phyloP scores from a whole-genome alignment of 1,140 invertebrate genomes.

The Copidosoma floridanum region DNA sequence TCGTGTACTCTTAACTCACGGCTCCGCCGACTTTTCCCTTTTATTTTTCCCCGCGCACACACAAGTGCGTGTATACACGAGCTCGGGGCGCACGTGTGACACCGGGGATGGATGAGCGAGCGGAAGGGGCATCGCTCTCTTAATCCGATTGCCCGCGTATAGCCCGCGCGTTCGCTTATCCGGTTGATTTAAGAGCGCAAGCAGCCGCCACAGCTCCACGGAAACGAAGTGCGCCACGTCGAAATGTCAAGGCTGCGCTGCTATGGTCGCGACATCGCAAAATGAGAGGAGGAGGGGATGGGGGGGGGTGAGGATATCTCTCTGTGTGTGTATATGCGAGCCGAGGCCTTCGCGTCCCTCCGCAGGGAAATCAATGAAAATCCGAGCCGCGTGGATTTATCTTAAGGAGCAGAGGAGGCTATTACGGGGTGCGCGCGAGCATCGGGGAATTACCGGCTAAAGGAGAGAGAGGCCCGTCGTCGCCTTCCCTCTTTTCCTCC shows the following conservation, averaged over 20 bases:
- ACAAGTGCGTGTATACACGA: too few species aligned
- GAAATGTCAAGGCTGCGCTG: not conserved
- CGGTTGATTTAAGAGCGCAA: constrained; percentile 19
- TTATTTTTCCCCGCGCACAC: not conserved
- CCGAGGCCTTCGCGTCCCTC: constrained; percentile 2
- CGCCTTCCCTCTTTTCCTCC: not conserved
- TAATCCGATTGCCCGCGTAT: constrained; percentile 17
- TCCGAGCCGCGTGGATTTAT: constrained; percentile 19
- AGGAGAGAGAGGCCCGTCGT: too few species aligned
- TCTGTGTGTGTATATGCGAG: not conserved
- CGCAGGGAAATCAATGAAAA: constrained; percentile 29
- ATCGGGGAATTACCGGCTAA: constrained; percentile 2
- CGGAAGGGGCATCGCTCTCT: constrained; percentile 10
- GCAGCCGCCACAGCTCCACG: constrained; percentile 2
- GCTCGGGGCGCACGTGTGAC: constrained; percentile 2
- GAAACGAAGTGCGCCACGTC: not conserved
- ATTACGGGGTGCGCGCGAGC: constrained; percentile 12
- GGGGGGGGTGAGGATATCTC: too few species aligned
- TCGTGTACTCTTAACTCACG: too few species aligned
- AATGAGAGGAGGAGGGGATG: too few species aligned
- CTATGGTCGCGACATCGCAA: not conserved
- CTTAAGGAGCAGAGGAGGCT: not conserved
- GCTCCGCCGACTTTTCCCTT: constrained; percentile 2
- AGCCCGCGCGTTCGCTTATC: not conserved
- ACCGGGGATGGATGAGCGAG: constrained; percentile 15